A percentile compares a stretch with the other conserved stretches of the same genome.
Conservation (phyloP, 2,888 invertebrate species). For the Gerris lacustris region DNA sequence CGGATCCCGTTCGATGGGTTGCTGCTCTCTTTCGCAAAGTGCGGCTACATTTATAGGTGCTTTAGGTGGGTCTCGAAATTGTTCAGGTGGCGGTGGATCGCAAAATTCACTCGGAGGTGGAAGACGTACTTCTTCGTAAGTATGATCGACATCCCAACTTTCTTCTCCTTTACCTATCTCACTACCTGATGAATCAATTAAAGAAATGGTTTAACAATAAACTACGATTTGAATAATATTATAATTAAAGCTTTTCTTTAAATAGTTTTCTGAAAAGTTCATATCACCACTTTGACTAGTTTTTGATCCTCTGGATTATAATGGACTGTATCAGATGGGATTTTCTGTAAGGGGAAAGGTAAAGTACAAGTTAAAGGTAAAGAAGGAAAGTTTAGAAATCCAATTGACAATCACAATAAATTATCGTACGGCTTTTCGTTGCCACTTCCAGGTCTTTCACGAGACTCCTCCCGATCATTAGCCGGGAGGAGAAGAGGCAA, state of each 20-base stretch:
- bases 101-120: slow-evolving; percentile 77
- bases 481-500: too few relatives aligned
- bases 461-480: too few relatives aligned
- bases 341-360: too few relatives aligned
- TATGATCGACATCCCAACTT: slow-evolving; percentile 22
- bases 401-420: too few relatives aligned
- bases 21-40: slow-evolving; percentile 7
- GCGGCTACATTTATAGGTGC: slow-evolving; percentile 27
- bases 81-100: slow-evolving; percentile 64
- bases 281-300: too few relatives aligned
- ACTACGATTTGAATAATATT: background rate
- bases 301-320: too few relatives aligned
- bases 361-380: too few relatives aligned
- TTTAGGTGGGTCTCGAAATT: slow-evolving; percentile 39
- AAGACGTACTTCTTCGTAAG: slow-evolving; percentile 47
- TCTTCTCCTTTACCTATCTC: slow-evolving; percentile 14
- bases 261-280: too few relatives aligned
- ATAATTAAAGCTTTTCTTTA: background rate
- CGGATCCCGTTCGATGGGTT: slow-evolving; percentile 22
- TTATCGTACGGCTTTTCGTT: too few relatives aligned
- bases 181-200: slow-evolving; percentile 14
- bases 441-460: too few relatives aligned
- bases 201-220: background rate
- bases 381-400: too few relatives aligned
- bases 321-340: too few relatives aligned